These are phyloP conservation scores for Zoanthus sociatus DNA, from an alignment of 92 coral and sea anemone species.

Conservation along the genomic window DNA sequence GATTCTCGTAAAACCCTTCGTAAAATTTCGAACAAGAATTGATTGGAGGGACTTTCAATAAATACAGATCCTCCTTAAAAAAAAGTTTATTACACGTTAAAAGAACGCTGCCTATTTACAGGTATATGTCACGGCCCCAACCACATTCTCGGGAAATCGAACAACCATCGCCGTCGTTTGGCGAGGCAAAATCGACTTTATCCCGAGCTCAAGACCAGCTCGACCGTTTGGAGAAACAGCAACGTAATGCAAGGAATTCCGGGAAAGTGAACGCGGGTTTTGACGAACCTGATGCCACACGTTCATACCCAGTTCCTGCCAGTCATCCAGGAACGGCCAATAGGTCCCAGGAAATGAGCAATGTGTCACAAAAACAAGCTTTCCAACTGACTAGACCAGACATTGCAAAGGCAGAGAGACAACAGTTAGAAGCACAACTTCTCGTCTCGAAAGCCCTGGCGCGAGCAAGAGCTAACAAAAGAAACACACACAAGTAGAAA, in stretches of 20 bases:
- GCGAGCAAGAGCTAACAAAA: slow-evolving; percentile 69
- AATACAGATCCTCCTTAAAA: no score
- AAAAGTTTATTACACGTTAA: background rate
- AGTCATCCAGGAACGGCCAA: background rate
- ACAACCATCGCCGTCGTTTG: slow-evolving; percentile 72
- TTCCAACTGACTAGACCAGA: slow-evolving; percentile 47
- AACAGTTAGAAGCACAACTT: slow-evolving; percentile 86
- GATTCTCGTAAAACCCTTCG: no score
- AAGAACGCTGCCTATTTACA: background rate
- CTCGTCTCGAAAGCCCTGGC: slow-evolving; percentile 89
- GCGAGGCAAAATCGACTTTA: slow-evolving; percentile 78
- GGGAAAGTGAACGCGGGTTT: slow-evolving; percentile 15
- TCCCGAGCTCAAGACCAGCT: slow-evolving; percentile 82
- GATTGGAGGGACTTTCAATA: no score
- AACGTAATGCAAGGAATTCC: slow-evolving; percentile 12
- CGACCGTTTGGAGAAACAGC: slow-evolving; percentile 77
- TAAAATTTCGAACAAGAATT: no score
- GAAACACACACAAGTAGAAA: background rate
- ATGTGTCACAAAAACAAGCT: slow-evolving; percentile 32
- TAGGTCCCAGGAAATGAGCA: background rate
- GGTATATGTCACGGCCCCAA: slow-evolving; percentile 40
- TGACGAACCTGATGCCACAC: slow-evolving; percentile 22
- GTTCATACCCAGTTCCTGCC: slow-evolving; percentile 1
- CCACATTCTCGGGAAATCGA: slow-evolving; percentile 50
- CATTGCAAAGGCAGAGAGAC: slow-evolving; percentile 74